Evolutionary conservation across 2,113 vertebrate genomes (phyloP), one percentile per base, ranked within the genome.

Genomic region (Oreocharis arfaki): DNA sequence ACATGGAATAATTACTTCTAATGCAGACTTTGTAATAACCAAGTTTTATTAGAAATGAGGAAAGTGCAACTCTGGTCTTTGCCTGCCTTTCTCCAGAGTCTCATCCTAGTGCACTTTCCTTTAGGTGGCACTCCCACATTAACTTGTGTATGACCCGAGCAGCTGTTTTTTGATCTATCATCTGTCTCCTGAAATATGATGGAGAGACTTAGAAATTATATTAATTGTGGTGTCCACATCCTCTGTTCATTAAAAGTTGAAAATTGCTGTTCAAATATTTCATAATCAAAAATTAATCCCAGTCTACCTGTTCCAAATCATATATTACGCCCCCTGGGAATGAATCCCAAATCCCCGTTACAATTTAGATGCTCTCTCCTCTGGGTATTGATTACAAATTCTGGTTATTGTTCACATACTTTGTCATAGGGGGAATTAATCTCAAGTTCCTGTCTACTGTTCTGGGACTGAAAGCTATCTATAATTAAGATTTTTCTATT

Each of bases 401-500:
- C 92, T 96, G 96, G 90, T 94, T 96, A 96, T 96, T 97, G 90
- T 95, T 97, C 96, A 96, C 86, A 92, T 96, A 56, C 73, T 96
- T 90, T 94, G 86, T 95, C 92, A 95, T 94, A 93, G 69, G 76
- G 93, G 95, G 92, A 96, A 96, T 97, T 94, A 97, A 96, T 97
- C 96, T 96, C 95, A 95, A 88, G 96, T 93, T 95, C 90, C 95
- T 1, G 0, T 94, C 79, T 93, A 90, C 90, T 95, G 92, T 95
- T 96, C 95, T 96, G 95, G 96, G 96, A 97, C 93, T 84, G 69
- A 94, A 96, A 96, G 76, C 95, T 96, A 95, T 87, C 92, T 97
- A 96, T 97, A 97, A 96, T 96, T 97, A 96, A 97, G 88, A 92
- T 95, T 96, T 96, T 96, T 94, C 83, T 95, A 93, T 94, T 97